Evolutionary conservation across 2,113 vertebrate species (phyloP), one percentile per base, ranked within the genome.

Genomic region (Sander lucioperca): DNA sequence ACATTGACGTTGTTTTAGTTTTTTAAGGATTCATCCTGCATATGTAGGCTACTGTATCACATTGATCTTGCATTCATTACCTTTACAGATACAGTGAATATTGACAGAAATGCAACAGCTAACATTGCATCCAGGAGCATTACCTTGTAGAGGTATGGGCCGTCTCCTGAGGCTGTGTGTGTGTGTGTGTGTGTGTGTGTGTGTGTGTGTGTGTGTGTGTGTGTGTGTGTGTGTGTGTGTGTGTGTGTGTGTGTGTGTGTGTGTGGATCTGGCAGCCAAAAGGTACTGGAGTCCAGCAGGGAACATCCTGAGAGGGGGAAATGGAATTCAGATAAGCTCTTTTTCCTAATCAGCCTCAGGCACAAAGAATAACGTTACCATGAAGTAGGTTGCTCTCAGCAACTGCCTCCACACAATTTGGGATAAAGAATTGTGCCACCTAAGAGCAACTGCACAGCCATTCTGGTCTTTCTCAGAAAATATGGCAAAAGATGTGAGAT

Each of bases 271-370:
- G 84, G 80, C 85, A 88, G 76, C 36, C 73, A 77, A 79, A 81
- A 84, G 70, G 48, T 48, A 75, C 53, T 39, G 27, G 23, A 63
- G 74, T 81, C 82, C 74, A 86, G 81, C 72, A 25, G 83, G 86
- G 65, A 67, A 83, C 79, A 74, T 85, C 65, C 56, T 74, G 67
- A 68, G 70, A 85, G 45, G 59, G 59, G 82, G 68, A 83, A 86
- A 72, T 67, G 16, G 47, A 78, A 78, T 85, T 84, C 73, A 78
- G 51, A 87, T 75, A 48, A 82, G 76, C 39, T 64, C 36, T 74
- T 79, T 88, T 61, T 86, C 48, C 53, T 65, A 81, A 76, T 79
- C 74, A 64, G 66, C 79, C 78, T 77, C 61, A 74, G 74, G 66
- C 83, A 85, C 18, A 71, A 82, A 74, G 71, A 77, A n/a, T 33